phyloP scores from a whole-genome alignment of 2,888 invertebrate genomes.

The Ichneumoninae sp. region DNA sequence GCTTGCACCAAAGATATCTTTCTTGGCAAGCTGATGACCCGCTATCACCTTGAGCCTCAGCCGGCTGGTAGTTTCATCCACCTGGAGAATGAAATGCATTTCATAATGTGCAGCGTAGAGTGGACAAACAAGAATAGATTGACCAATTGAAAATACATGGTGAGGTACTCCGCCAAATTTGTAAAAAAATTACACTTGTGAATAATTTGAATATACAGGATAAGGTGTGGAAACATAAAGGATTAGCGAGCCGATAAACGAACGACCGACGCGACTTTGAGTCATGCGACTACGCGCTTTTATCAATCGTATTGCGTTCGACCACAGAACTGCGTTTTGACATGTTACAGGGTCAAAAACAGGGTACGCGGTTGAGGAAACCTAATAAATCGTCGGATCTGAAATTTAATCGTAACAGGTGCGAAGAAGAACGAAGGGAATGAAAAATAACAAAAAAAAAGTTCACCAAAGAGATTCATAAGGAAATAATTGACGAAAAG shows the following conservation, averaged over 20 bases:
- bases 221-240: background rate
- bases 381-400: background rate
- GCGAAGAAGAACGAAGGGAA: background rate
- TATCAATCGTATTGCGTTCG: slow-evolving; percentile 17
- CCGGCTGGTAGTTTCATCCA: slow-evolving; percentile 92
- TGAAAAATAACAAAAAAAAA: slow-evolving; percentile 17
- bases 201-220: background rate
- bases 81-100: slow-evolving; percentile 85
- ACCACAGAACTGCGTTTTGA: slow-evolving; percentile 26
- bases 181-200: background rate
- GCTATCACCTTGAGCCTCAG: slow-evolving; percentile 94
- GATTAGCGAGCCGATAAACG: background rate
- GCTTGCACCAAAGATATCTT: slow-evolving; percentile 99
- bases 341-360: slow-evolving; percentile 5
- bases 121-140: background rate
- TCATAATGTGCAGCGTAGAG: background rate
- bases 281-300: background rate
- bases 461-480: background rate
- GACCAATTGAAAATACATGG: background rate
- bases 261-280: slow-evolving; percentile 9
- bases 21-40: slow-evolving; percentile 97
- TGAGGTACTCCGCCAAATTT: background rate
- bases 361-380: background rate
- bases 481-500: background rate
- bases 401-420: background rate